Base-by-base conservation (phyloP, 1,140 invertebrate genomes). In the Pseudomyrmex concolor region DNA sequence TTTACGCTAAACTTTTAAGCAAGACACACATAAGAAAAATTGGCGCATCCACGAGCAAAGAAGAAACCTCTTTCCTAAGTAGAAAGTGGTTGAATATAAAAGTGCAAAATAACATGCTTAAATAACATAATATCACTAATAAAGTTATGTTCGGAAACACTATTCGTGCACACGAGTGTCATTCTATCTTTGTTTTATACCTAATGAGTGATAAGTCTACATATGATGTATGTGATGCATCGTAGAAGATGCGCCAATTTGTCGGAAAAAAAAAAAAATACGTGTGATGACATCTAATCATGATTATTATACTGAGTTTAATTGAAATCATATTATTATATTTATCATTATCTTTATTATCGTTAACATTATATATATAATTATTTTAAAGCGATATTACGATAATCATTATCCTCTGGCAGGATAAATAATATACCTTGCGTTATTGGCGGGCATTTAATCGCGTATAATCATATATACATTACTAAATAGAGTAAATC, bases 371-470 rank as follows among this genome's bases (percentile, higher is more conserved):
- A 60, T 73, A 87, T 73, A 87, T 86, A 83, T 50, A 62, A 88
- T 72, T 67, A 59, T 89, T 86, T 84, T 62, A 72, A 67, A 73
- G 68, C 1, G 80, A 86, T 84, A 83, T 77, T 86, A 86, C 64
- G 80, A 83, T 34, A 67, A 91, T 91, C 86, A 91, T 87, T 91
- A 89, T 93, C 91, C 92, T 92, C 92, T 91, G 90, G 90, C 88
- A 92, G 91, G 91, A 92, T 92, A 85, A 89, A 77, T 72, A 84
- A 34, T 34, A 34, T 34, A 34, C 5, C 64, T 87, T 87, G 45
- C 43, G 70, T 86, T 48, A 84, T 81, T 67, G 54, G 66, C 54
- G 76, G 76, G 76, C 67, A 80, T 45, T 80, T 71, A 59, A 80
- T 71, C 54, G 66, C 66, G 50, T 59, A 48, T 70, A 71, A 71